Evolutionary conservation across 2,888 invertebrate genomes (phyloP), one percentile per base, ranked within the genome.

Genomic region (Dynastes tityus): DNA sequence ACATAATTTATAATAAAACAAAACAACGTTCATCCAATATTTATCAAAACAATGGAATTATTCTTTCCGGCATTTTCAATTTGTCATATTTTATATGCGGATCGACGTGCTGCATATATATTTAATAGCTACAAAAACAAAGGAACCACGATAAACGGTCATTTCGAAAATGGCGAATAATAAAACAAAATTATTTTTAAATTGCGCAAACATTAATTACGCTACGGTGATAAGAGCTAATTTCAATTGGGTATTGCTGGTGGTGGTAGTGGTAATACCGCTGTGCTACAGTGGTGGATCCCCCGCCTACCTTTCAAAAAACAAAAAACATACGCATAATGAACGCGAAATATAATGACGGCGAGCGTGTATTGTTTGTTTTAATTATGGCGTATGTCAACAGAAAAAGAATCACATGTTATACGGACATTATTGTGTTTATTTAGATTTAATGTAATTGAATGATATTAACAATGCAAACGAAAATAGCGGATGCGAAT

Each of bases 111-210:
- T 8, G 29, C 55, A 37, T 37, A 37, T 58, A 55, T 16, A n/a
- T 71, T 71, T 71, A 67, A 67, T 67, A 45, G 67, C n/a, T 67
- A 45, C 67, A 67, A 67, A 67, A 67, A 67, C 61, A 67, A 64
- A 64, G 37, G 64, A 64, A 64, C 63, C 64, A 64, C n/a, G 27
- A 37, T 67, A 45, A 67, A 40, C 67, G 22, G 40, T 16, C 67
- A 45, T 45, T 40, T 67, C 16, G 45, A 37, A 67, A 67, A 67
- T 67, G 67, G 27, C 67, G 40, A 29, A 45, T 67, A 71, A 71
- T 71, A 71, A 71, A 71, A 71, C 71, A 37, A 37, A 71, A 71
- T 71, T 71, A 71, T 71, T 71, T 71, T 71, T 55, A 71, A 71
- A 58, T 71, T 71, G 55, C 40, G 40, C 55, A 58, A 55, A 71